Percentiles rank a stretch among this genome's conserved stretches.
These are phyloP conservation scores for Nomada ruficornis DNA, from an alignment of 2,888 invertebrate genomes.

Conservation along the genomic window DNA sequence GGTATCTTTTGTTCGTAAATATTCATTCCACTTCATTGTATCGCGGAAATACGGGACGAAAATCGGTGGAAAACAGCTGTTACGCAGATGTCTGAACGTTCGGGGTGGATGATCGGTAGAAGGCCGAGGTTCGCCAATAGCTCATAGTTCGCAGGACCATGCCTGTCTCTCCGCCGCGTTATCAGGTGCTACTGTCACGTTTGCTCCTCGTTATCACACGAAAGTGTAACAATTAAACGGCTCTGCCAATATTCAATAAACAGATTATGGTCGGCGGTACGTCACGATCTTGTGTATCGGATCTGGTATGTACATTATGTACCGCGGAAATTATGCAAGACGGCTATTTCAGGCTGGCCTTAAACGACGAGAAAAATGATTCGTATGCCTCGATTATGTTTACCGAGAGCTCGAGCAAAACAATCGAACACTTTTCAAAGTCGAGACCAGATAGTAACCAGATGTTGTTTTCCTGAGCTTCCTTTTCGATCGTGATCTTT, in stretches of 20 bases:
- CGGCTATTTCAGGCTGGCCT: slow-evolving; percentile 40
- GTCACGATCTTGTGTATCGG: slow-evolving; percentile 21
- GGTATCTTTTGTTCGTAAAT: neutral
- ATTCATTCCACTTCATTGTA: neutral
- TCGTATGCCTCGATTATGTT: slow-evolving; percentile 29
- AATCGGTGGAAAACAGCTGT: slow-evolving; percentile 13
- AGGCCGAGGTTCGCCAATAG: neutral
- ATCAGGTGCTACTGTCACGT: slow-evolving; percentile 62
- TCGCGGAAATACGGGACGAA: too few species aligned
- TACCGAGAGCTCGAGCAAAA: slow-evolving; percentile 22
- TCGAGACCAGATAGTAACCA: neutral
- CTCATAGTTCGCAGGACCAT: neutral
- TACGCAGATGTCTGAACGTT: slow-evolving; percentile 6
- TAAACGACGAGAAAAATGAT: slow-evolving; percentile 28
- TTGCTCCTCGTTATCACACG: slow-evolving; percentile 48
- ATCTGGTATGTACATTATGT: neutral
- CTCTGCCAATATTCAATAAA: slow-evolving; percentile 54
- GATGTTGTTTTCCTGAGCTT: slow-evolving; percentile 2
- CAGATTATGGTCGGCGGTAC: slow-evolving; percentile 56
- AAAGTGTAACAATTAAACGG: slow-evolving; percentile 53
- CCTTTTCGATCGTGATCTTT: neutral
- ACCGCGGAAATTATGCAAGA: slow-evolving; percentile 54
- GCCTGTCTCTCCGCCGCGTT: slow-evolving; percentile 26
- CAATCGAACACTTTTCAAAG: slow-evolving; percentile 6
- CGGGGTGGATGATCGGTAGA: neutral